Evolutionary conservation across 37 sponge, comb jelly and placozoan genomes (phyloP), one percentile per base, ranked within the genome.

Genomic region (Aplysina aerophoba): DNA sequence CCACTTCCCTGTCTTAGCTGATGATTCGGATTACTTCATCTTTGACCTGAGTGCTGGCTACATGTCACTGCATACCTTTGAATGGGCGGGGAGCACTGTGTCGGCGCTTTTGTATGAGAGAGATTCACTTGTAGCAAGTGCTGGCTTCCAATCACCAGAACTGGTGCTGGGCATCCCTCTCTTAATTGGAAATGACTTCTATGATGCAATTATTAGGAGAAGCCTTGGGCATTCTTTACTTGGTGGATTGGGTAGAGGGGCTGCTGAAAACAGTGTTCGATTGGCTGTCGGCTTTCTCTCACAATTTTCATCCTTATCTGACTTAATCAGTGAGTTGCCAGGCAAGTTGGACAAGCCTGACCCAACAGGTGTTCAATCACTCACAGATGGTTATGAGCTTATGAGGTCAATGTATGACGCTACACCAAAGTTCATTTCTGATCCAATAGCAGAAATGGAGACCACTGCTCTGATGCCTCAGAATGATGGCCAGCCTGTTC

Each of bases 21-120:
- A 59, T 13, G 96, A 95, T 63, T 91, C 94, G 3, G 96, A 95
- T 78, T 95, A 85, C 63, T 93, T 65, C 85, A 77, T 95, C n/a
- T 92, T 83, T 68, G 73, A 90, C 27, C 36, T 95, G 3, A 75
- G 28, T 13, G 68, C 67, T 35, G 96, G 96, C 0, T 92, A 85
- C 73, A 86, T 90, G 12, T 93, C 88, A 17, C 55, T 88, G n/a
- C 69, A 83, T 41, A 61, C 55, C 3, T 82, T 93, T 77, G 15
- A 93, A 75, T 86, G 87, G 84, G 39, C 65, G 15, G 57, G 40
- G n/a, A 33, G 30, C 77, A 82, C 86, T 20, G 31, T 93, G 4
- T 83, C 87, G 19, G 90, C 79, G 12, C 62, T 89, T 11, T 39
- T 93, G 19, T 93, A 81, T 83, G 36, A 84, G 44, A 21, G 30